phyloP scores from a whole-genome alignment of 2,888 invertebrate genomes.

The Platycnemis pennipes region DNA sequence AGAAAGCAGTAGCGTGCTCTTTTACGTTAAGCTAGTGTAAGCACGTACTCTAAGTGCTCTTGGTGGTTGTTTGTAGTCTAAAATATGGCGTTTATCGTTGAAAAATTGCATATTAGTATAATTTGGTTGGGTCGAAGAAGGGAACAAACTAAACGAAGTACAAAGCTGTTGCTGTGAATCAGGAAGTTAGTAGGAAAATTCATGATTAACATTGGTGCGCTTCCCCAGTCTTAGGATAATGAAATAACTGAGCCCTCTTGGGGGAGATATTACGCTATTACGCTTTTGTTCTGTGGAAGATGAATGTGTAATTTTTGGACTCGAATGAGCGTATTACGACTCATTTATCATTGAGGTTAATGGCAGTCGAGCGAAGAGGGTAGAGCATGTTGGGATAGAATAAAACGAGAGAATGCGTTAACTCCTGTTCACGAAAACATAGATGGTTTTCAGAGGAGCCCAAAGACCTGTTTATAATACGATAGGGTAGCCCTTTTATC shows the following conservation, averaged over 20 bases:
- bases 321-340: not conserved
- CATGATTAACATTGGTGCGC: not conserved
- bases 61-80: not conserved
- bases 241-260: not conserved
- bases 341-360: not conserved
- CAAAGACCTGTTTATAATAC: not conserved
- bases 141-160: not conserved
- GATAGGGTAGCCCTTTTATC: not conserved
- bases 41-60: not conserved
- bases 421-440: not conserved
- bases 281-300: not conserved
- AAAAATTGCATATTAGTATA: not conserved
- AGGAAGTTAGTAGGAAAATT: not conserved
- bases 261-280: not conserved
- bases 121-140: not conserved
- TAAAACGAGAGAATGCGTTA: not conserved
- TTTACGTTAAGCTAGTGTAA: not conserved
- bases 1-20: not conserved
- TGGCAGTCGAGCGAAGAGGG: not conserved
- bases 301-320: not conserved
- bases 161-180: not conserved
- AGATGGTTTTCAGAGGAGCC: not conserved
- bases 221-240: not conserved
- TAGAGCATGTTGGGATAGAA: not conserved
- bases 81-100: not conserved